Evolutionary conservation across 2,888 invertebrate genomes (phyloP).

Genomic region (Acleris laterana): DNA sequence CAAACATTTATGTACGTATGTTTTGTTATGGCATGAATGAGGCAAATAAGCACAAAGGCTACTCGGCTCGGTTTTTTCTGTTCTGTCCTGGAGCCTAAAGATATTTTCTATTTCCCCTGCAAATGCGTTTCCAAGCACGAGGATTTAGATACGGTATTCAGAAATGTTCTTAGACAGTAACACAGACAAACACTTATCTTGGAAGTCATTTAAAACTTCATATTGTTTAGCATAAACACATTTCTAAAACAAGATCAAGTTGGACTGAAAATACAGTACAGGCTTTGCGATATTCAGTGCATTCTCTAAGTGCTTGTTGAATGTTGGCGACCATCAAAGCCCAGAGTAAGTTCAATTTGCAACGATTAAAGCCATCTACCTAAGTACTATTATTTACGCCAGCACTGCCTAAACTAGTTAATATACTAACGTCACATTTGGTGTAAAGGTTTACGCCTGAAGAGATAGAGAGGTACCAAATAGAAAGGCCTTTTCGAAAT

Average conservation of each 20-base stretch:
- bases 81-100: too few relatives aligned
- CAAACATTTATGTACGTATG: not conserved
- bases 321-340: constrained; percentile 5
- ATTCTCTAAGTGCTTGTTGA: constrained; percentile 6
- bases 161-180: not conserved
- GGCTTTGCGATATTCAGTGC: constrained; percentile 2
- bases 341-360: constrained; percentile 9
- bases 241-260: not conserved
- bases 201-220: too few relatives aligned
- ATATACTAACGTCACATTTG: not conserved
- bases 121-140: too few relatives aligned
- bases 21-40: not conserved
- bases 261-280: not conserved
- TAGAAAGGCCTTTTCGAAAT: too few relatives aligned
- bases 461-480: too few relatives aligned
- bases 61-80: too few relatives aligned
- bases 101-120: too few relatives aligned
- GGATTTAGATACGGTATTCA: too few relatives aligned
- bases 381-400: too few relatives aligned
- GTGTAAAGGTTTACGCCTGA: not conserved
- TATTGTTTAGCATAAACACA: not conserved
- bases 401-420: too few relatives aligned
- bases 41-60: too few relatives aligned
- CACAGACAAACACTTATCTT: not conserved
- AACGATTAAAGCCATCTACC: not conserved